Percentiles rank a stretch among this genome's conserved stretches.
phyloP scores from a whole-genome alignment of 2,113 vertebrate genomes.

The Hipposideros armiger region DNA sequence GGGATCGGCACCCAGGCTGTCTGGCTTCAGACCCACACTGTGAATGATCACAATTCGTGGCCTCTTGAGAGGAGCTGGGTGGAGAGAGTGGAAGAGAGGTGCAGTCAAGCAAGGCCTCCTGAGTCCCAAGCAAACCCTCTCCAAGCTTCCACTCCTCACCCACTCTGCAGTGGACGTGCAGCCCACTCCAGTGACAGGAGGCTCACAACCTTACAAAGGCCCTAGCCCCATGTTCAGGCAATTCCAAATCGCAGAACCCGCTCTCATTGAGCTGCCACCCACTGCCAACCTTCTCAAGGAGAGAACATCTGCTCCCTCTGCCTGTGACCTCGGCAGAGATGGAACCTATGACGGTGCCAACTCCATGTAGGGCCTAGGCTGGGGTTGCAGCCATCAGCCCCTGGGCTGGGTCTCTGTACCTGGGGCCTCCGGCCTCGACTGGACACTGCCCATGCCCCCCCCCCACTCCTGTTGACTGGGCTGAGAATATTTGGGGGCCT shows the following conservation, averaged over 20 bases:
- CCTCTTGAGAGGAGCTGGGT: not conserved
- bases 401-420: not conserved
- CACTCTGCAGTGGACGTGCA: not conserved
- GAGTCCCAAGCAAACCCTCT: not conserved
- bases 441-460: not conserved
- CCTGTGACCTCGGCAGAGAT: not conserved
- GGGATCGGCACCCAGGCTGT: not conserved
- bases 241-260: not conserved
- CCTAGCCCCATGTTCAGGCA: not conserved
- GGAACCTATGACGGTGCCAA: not conserved
- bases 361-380: not conserved
- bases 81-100: not conserved
- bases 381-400: too few species aligned
- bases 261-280: not conserved
- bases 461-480: not conserved
- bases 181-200: fast-evolving
- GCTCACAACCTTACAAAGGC: not conserved
- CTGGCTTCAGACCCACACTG: not conserved
- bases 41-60: not conserved
- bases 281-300: not conserved
- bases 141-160: not conserved
- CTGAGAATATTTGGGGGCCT: not conserved
- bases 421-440: not conserved
- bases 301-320: not conserved
- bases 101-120: fast-evolving